Conservation (phyloP, 2,113 vertebrate species). For the Lasiurus cinereus region DNA sequence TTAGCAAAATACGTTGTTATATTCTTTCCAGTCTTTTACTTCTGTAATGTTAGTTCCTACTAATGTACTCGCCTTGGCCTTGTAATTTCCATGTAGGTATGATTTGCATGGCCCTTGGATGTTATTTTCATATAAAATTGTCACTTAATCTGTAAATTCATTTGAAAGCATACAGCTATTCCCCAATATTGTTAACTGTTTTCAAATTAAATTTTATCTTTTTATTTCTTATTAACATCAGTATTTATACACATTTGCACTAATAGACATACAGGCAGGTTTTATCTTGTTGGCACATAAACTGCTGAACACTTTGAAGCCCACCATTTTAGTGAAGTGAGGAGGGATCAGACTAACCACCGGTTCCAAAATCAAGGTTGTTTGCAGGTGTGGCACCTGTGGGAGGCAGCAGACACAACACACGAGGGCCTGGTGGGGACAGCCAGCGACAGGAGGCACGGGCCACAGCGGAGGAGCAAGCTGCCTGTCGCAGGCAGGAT, state of each 20-base stretch:
- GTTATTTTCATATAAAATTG: conserved; percentile 29
- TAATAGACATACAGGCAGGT: conserved; percentile 45
- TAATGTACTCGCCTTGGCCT: background rate
- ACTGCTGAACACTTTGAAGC: conserved; percentile 5
- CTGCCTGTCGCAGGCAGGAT: background rate
- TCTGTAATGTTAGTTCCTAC: background rate
- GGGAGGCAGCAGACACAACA: background rate
- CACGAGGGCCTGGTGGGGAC: background rate
- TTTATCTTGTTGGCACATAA: background rate
- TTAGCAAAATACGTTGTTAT: background rate
- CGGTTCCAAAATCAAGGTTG: background rate
- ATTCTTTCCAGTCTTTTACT: conserved; percentile 37
- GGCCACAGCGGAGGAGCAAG: background rate
- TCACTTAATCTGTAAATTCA: conserved; percentile 29
- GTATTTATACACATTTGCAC: background rate
- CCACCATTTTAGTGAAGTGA: background rate
- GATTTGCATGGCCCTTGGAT: background rate
- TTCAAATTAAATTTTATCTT: conserved; percentile 42
- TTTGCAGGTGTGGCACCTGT: background rate
- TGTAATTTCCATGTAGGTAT: conserved; percentile 11
- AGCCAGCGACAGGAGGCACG: background rate
- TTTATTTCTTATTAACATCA: conserved; percentile 12
- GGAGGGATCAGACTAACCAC: background rate
- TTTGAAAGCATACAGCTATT: conserved; percentile 27
- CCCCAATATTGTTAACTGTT: background rate